These are phyloP conservation scores for Antheraea assamensis DNA, from an alignment of 2,888 invertebrate species.

Conservation along the genomic window DNA sequence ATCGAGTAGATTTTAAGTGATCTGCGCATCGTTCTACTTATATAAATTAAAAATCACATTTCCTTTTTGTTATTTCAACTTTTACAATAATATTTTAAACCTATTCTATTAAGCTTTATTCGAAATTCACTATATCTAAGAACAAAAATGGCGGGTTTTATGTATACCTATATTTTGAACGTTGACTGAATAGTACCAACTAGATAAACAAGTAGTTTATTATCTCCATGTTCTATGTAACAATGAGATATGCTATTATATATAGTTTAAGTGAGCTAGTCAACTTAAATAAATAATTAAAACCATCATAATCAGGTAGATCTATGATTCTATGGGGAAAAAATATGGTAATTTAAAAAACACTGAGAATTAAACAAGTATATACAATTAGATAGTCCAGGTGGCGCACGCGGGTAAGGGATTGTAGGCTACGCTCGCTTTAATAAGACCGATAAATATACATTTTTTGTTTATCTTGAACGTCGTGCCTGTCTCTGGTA, in stretches of 20 bases:
- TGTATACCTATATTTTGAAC: too few species aligned
- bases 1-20: too few species aligned
- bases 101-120: too few species aligned
- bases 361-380: neutral
- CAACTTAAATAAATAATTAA: neutral
- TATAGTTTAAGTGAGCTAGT: neutral
- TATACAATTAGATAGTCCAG: neutral
- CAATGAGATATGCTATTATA: neutral
- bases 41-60: too few species aligned
- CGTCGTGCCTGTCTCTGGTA: neutral
- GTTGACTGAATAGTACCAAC: too few species aligned
- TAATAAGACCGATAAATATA: slow-evolving; percentile 45
- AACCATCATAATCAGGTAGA: neutral
- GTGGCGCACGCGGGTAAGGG: neutral
- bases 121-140: too few species aligned
- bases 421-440: slow-evolving; percentile 19
- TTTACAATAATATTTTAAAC: too few species aligned
- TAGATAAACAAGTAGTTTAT: too few species aligned
- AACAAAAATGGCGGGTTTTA: too few species aligned
- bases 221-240: neutral
- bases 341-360: neutral
- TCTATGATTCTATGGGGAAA: neutral
- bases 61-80: too few species aligned
- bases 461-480: slow-evolving; percentile 25
- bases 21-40: too few species aligned